A percentile compares a stretch with the other conserved stretches of the same genome.
Evolutionary conservation across 1,140 invertebrate genomes (phyloP).

Genomic region (Drosophila suzukii): DNA sequence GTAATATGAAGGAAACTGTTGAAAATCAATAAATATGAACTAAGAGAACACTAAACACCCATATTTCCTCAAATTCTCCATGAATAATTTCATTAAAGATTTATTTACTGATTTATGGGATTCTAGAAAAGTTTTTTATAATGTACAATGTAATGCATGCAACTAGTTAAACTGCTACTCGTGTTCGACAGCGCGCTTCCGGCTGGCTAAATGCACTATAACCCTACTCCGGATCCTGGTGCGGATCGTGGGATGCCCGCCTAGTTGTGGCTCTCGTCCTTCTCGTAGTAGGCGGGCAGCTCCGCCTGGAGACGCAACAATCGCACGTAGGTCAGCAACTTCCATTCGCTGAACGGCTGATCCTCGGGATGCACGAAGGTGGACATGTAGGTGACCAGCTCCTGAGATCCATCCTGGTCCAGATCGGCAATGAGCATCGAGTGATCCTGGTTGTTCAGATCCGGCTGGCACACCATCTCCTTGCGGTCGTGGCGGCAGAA

Average conservation of each 20-base stretch:
- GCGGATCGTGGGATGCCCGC: not conserved
- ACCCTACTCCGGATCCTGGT: slow-evolving; percentile 1
- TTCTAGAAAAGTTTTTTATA: slow-evolving; percentile 66
- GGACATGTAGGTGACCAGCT: slow-evolving; percentile 90
- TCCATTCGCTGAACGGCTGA: slow-evolving; percentile 85
- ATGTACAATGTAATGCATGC: slow-evolving; percentile 70
- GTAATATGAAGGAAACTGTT: not conserved
- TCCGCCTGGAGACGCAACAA: slow-evolving; percentile 89
- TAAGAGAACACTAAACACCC: not conserved
- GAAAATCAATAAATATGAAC: not conserved
- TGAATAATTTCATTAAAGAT: not conserved
- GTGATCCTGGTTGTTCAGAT: slow-evolving; percentile 88
- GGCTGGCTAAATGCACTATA: slow-evolving; percentile 55
- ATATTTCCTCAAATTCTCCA: not conserved
- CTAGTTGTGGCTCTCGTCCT: slow-evolving; percentile 66
- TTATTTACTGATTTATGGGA: slow-evolving; percentile 34
- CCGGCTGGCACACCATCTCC: slow-evolving; percentile 89
- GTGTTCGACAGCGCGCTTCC: slow-evolving; percentile 33
- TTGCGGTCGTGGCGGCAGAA: slow-evolving; percentile 87
- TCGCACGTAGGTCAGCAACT: slow-evolving; percentile 87
- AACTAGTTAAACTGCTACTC: slow-evolving; percentile 59
- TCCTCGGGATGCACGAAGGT: slow-evolving; percentile 86
- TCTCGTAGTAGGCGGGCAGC: slow-evolving; percentile 87
- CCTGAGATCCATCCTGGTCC: slow-evolving; percentile 89
- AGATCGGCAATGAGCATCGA: slow-evolving; percentile 90